Conservation (phyloP, 1,140 invertebrate genomes). For the Penaeus indicus region DNA sequence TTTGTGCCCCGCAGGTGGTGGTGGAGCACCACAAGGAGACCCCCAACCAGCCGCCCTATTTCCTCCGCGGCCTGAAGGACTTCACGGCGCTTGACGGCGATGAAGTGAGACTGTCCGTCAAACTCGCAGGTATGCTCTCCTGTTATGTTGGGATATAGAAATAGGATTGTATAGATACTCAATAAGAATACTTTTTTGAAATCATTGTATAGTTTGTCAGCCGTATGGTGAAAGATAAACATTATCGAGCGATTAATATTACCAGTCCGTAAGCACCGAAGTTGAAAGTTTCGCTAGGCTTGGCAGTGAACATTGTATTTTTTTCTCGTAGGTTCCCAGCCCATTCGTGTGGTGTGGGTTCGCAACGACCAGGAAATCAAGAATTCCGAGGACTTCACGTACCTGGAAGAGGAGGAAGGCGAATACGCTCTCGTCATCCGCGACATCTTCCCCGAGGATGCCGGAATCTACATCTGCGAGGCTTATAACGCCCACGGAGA, state of each 20-base stretch:
- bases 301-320: too few species aligned
- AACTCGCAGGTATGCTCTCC: slow-evolving; percentile 21
- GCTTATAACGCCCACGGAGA: slow-evolving; percentile 76
- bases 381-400: slow-evolving; percentile 78
- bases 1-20: slow-evolving; percentile 25
- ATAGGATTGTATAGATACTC: too few species aligned
- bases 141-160: neutral
- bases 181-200: too few species aligned
- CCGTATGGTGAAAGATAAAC: too few species aligned
- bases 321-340: slow-evolving; percentile 73
- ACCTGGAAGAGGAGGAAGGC: slow-evolving; percentile 76
- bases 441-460: slow-evolving; percentile 78
- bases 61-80: slow-evolving; percentile 34
- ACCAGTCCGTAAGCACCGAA: too few species aligned
- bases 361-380: slow-evolving; percentile 78
- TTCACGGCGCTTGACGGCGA: slow-evolving; percentile 32
- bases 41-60: slow-evolving; percentile 27
- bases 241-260: too few species aligned
- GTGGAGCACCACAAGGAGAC: slow-evolving; percentile 40
- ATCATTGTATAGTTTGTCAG: too few species aligned
- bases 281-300: too few species aligned
- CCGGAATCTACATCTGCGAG: slow-evolving; percentile 80
- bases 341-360: slow-evolving; percentile 80
- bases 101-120: slow-evolving; percentile 37
- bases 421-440: slow-evolving; percentile 76